A percentile compares a stretch with the other conserved stretches of the same genome.
Evolutionary conservation across 1,140 invertebrate genomes (phyloP).

Genomic region (Heliothis virescens): DNA sequence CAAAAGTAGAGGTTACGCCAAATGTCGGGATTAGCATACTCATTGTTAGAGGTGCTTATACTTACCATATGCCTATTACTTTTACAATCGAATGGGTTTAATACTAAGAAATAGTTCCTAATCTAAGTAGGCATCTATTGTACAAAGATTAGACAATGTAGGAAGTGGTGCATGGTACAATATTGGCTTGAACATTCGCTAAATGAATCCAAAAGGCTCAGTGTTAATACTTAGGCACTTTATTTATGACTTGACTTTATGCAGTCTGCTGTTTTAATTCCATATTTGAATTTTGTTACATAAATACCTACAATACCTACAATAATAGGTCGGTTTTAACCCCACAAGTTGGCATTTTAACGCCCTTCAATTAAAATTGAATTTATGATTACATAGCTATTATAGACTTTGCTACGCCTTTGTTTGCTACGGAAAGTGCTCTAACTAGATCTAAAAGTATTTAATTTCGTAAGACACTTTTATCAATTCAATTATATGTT

Average conservation of each 20-base stretch:
- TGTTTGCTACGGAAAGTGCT: conserved; percentile 1
- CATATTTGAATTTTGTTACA: neutral
- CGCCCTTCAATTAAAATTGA: conserved; percentile 57
- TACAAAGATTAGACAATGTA: neutral
- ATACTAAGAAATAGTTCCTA: conserved; percentile 17
- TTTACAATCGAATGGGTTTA: neutral
- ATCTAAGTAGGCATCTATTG: neutral
- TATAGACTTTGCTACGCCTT: neutral
- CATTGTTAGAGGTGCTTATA: conserved; percentile 58
- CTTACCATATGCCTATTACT: neutral
- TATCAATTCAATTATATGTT: no score
- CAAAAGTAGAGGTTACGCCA: conserved; percentile 68
- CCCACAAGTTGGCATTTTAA: conserved; percentile 56
- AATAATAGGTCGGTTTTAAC: conserved; percentile 47
- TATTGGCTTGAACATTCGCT: neutral
- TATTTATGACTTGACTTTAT: no score
- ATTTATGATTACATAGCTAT: conserved; percentile 49
- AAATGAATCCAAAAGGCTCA: neutral
- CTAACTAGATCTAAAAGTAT: neutral
- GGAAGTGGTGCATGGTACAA: conserved; percentile 7
- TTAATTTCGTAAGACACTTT: no score
- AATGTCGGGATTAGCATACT: conserved; percentile 77
- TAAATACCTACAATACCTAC: neutral
- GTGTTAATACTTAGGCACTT: no score
- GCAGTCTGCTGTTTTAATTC: no score